Conservation (phyloP, 2,888 invertebrate species). For the Agrochola litura region DNA sequence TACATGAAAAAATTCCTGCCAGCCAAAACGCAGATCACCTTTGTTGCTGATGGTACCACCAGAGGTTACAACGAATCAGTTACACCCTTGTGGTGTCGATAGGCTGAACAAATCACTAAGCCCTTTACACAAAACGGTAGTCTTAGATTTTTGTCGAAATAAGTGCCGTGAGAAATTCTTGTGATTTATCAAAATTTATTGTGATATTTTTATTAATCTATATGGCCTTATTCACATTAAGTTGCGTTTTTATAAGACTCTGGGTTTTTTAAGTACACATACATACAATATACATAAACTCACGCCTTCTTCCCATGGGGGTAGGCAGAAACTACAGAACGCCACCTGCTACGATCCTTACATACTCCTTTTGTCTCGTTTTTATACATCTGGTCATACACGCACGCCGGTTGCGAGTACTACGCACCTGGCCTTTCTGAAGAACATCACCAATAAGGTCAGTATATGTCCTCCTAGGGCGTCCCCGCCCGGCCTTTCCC, state of each 20-base stretch:
- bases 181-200: neutral
- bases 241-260: neutral
- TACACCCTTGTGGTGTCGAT: conserved; percentile 47
- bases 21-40: neutral
- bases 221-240: neutral
- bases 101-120: conserved; percentile 55
- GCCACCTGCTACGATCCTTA: no score
- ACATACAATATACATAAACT: neutral
- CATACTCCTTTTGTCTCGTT: no score
- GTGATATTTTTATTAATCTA: no score
- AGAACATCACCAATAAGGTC: no score
- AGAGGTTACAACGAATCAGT: conserved; percentile 39
- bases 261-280: no score
- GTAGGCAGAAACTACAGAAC: no score
- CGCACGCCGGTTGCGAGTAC: no score
- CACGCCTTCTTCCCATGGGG: no score
- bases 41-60: conserved; percentile 19
- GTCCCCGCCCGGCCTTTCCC: no score
- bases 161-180: conserved; percentile 39
- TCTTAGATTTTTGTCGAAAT: conserved; percentile 17
- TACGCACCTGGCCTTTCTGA: no score
- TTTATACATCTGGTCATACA: no score
- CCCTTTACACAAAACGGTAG: conserved; percentile 38
- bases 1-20: neutral
- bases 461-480: no score